Base-by-base conservation (phyloP, 2,888 invertebrate species). In the Litoditis marina region DNA sequence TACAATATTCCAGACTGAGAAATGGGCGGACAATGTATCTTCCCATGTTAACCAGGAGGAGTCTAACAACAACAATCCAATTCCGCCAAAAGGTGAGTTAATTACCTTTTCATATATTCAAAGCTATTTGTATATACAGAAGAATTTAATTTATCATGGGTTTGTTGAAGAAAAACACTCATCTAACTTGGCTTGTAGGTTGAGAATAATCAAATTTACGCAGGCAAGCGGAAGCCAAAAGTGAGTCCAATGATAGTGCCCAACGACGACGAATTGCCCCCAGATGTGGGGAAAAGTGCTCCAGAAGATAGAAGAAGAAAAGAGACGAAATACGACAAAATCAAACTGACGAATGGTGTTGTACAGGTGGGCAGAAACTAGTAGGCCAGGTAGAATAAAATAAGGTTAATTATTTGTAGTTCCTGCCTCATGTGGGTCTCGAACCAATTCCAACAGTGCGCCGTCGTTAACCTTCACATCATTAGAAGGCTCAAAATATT, bases 281-380 rank as follows among this genome's bases (percentile, higher is more conserved):
- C n/a, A 6, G 3, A 8, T 42, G 42, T 19, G 16, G 42, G 4
- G 5, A 42, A 42, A 42, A 19, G n/a, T 42, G n/a, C 19, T 42
- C 42, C 19, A 19, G 42, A 42, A 42, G 42, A 8, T 4, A 53
- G 36, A 28, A 39, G 49, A 32, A 49, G 50, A 11, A 16, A 13
- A 6, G 44, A 32, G 36, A 77, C 60, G 65, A 77, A 46, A 8
- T 47, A 34, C 6, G 73, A 73, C 25, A 72, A 74, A 42, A 71
- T 79, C 36, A 76, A 76, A 25, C 54, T 83, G 46, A 82, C 78
- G 19, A 80, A 80, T 46, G 76, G 74, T 13, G 73, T 79, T 8
- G 74, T 83, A 2, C 70, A 79, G 63, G 74, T 74, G 27, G 3
- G 8, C 2, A 31, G 51, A 11, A 1, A 27, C 8, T 6, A 42